Evolutionary conservation across 2,797 vertebrate species (phyloP), one percentile per base, ranked within the genome.

Genomic region (Labroides dimidiatus): DNA sequence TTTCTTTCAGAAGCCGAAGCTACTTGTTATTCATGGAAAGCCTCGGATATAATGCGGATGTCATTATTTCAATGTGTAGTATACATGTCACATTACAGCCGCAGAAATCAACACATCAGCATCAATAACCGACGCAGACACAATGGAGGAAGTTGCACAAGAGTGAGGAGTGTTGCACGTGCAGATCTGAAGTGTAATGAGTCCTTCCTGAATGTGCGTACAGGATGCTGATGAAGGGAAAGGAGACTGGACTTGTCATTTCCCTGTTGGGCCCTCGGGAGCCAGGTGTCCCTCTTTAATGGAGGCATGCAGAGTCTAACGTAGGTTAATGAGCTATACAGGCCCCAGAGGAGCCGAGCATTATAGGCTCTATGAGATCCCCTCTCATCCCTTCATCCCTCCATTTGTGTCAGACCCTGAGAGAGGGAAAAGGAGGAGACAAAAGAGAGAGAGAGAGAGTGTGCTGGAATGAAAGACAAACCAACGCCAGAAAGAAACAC

Each of bases 321-420:
- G 69, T 77, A 90, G 90, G 91, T 93, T 93, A 93, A 94, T 93
- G 91, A 92, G 90, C 89, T 91, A 74, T 54, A 66, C 68, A 64
- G 83, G 77, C 72, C 91, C 88, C 87, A 63, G 64, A 82, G 90
- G 91, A 88, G 72, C 72, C n/a, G 12, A 67, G 82, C 81, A 86
- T 89, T 89, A 92, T 83, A 88, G 88, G 78, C 80, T 86, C 66
- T 87, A 87, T 76, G 84, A 86, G 85, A 88, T 86, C 86, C 77
- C 84, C 86, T 90, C 86, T 92, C 89, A 90, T 89, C 87, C 78
- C 84, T 82, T 86, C 82, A 80, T 89, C 75, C 84, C 81, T 80
- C 61, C 87, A 90, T 89, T 91, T 84, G 81, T 90, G 85, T 85
- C 85, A 89, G 80, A 85, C 75, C 88, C 87, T 85, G 62, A 60